Evolutionary conservation across 2,113 vertebrate species (phyloP), one percentile per base, ranked within the genome.

Genomic region (Salvelinus alpinus): DNA sequence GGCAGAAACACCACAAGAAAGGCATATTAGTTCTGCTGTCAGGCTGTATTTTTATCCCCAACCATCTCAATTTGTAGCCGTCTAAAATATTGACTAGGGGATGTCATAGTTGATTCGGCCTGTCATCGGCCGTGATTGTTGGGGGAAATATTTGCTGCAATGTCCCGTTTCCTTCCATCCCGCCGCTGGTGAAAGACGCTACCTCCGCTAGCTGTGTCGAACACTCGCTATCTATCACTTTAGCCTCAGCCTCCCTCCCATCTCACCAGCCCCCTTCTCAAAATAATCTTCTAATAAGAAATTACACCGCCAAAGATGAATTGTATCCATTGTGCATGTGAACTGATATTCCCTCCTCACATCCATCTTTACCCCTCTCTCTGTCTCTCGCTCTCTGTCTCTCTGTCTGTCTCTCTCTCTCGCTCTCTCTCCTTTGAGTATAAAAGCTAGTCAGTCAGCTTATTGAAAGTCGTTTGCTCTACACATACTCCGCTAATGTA

Each of bases 381-480:
- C 22, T 29, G 51, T 11, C 70, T 29, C 6, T 1, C 70, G 20
- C 24, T 8, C 9, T 8, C 4, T 11, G 48, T 27, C 48, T 18
- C 1, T 14, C 76, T 31, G 74, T 31, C 57, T 27, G 5, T 71
- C 44, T 8, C 76, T 38, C 29, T 60, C 24, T 11, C 54, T 72
- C 14, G 44, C 57, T 38, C 6, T 38, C 20, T 85, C 88, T 90
- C 85, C 91, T 91, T 84, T 87, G 90, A 92, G 93, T 92, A 92
- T 93, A 92, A 91, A 87, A 92, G 88, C 82, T 80, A 94, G 93
- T 95, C 94, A 92, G 90, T 93, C 94, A 94, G 93, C 91, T 91
- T 92, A 94, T 90, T 91, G 92, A 95, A 95, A 95, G 94, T 92
- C 90, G 90, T 95, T 94, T 93, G 89, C 90, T 91, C 90, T 93